Evolutionary conservation across 2,797 vertebrate species (phyloP), one percentile per base, ranked within the genome.

Genomic region (Danio albolineatus): DNA sequence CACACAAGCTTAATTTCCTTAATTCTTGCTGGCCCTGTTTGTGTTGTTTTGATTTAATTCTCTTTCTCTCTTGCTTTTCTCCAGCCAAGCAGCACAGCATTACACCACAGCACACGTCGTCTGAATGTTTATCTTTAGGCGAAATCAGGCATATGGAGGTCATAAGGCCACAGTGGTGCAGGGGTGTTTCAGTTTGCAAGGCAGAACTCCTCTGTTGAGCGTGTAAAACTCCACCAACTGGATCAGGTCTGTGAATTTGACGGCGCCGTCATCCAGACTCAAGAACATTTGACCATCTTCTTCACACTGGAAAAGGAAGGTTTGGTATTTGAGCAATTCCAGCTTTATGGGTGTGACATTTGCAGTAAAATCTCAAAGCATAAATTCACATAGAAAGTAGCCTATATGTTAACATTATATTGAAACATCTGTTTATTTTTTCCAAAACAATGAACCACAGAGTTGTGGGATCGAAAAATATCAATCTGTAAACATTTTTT

Each of bases 211-310:
- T 92, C 96, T 95, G 95, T 99, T 99, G 85, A 99, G 96, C 94
- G 96, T 97, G 94, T 99, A 98, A 86, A 99, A 99, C 91, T 99
- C 98, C 90, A 99, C 98, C 90, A 99, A 94, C 89, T 99, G 97
- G 89, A 98, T 98, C 91, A 99, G 92, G 92, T 99, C 97, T 1
- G 95, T 97, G 93, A 99, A 99, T 94, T 96, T 98, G 91, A 97
- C 99, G 95, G 95, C 95, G 53, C 96, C 94, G 6, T 99, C 98
- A 72, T 99, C 98, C 10, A 99, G 95, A 91, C 95, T 99, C 94
- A 98, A 98, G 94, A 97, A 98, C 79, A 95, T 94, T 88, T 98
- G 96, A 84, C 98, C 97, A 2, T 98, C 97, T 72, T 99, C 98
- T 92, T 99, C 97, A 66, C 95, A 98, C 97, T 99, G 85, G 36